A percentile compares a stretch with the other conserved stretches of the same genome.
These are phyloP conservation scores for Phodopus roborovskii DNA, from an alignment of 2,113 vertebrate species.

Conservation along the genomic window DNA sequence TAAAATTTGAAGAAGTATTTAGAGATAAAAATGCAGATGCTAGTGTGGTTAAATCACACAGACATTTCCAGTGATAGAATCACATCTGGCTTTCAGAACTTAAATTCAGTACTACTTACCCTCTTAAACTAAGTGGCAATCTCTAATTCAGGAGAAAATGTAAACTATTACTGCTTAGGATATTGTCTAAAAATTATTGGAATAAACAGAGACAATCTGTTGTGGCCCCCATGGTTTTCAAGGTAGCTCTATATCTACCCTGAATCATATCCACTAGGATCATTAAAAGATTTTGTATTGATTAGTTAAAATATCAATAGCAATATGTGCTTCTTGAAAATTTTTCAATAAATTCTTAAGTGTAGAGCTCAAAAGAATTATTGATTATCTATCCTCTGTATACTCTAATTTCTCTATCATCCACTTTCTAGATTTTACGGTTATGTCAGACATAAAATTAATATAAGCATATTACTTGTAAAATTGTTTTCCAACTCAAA, in stretches of 20 bases:
- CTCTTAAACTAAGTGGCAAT: not conserved
- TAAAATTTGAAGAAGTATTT: conserved; percentile 45
- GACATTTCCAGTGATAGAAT: not conserved
- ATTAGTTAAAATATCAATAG: conserved; percentile 26
- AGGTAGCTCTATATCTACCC: not conserved
- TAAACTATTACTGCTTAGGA: conserved; percentile 30
- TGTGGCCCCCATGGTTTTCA: not conserved
- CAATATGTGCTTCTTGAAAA: not conserved
- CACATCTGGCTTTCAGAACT: not conserved
- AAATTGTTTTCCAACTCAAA: conserved; percentile 47
- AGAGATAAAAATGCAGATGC: conserved; percentile 57
- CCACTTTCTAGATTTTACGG: conserved; percentile 7
- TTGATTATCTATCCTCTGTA: not conserved
- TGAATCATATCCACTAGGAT: not conserved
- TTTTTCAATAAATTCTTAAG: conserved; percentile 36
- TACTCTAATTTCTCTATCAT: not conserved
- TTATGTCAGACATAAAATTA: not conserved
- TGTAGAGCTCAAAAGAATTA: conserved; percentile 1
- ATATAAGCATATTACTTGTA: not conserved
- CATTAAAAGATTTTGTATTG: conserved; percentile 6
- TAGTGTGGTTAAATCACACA: not conserved
- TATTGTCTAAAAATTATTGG: conserved; percentile 5
- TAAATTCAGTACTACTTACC: not conserved
- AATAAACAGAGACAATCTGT: not conserved
- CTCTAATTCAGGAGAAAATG: not conserved